These are phyloP conservation scores for Cephus nigrinus DNA, from an alignment of 2,888 invertebrate genomes.

Conservation along the genomic window DNA sequence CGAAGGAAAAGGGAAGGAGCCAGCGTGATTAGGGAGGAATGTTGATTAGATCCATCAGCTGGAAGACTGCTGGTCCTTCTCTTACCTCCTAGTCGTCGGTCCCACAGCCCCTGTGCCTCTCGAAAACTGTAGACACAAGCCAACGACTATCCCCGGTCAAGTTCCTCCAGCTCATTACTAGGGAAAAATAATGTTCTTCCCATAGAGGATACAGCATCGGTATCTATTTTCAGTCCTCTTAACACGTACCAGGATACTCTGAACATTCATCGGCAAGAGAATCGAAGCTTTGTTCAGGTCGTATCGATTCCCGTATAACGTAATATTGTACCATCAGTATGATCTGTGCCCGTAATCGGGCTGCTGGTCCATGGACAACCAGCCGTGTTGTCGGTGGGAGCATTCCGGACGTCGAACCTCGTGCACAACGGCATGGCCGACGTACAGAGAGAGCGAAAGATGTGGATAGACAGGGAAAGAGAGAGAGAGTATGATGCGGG, in stretches of 20 bases:
- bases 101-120: slow-evolving; percentile 30
- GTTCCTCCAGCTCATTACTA: neutral
- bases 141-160: slow-evolving; percentile 12
- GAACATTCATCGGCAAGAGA: neutral
- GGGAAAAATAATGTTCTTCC: neutral
- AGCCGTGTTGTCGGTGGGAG: neutral
- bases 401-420: neutral
- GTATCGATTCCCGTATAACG: neutral
- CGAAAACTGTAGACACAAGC: slow-evolving; percentile 43
- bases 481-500: no score
- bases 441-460: neutral
- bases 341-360: neutral
- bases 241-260: neutral
- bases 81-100: slow-evolving; percentile 18
- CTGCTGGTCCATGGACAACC: neutral
- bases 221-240: neutral
- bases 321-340: neutral
- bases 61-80: slow-evolving; percentile 42
- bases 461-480: neutral
- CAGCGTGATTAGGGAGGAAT: slow-evolving; percentile 64
- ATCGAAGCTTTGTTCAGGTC: neutral
- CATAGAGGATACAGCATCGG: neutral
- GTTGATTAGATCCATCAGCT: slow-evolving; percentile 66
- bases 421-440: neutral
- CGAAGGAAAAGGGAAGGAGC: slow-evolving; percentile 34